Base-by-base conservation (phyloP, 1,140 invertebrate genomes). In the Lepidurus packardi region DNA sequence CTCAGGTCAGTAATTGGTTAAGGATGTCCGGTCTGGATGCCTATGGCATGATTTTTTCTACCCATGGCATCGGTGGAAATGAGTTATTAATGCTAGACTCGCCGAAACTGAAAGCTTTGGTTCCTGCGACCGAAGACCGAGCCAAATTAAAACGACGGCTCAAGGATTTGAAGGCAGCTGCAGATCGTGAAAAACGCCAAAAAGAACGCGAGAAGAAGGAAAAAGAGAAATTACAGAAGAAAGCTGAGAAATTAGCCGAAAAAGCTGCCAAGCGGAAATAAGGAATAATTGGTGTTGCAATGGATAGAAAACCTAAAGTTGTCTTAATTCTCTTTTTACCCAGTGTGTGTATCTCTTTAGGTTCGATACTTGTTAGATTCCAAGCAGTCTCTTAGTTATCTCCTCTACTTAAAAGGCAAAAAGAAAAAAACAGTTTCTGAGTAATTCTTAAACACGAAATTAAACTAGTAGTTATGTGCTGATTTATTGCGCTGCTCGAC, bases 91-190 rank as follows among this genome's bases (percentile, higher is more conserved):
- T 91, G 79, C 86, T 98, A 42, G 94, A 95, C 82, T 94, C 94
- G 1, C 89, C 92, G 24, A 94, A 95, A 85, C 89, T 98, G 47
- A 98, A 98, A 88, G 89, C 90, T 78, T 87, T 96, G 47, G 94
- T 94, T 41, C 90, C 96, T 43, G 87, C 86, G 74, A 89, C 90
- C 7, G 92, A 94, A 73, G 93, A 96, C 83, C 94, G 95, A 80
- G 89, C 89, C 78, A 88, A 91, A 78, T 87, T 97, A 80, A 97
- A 97, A 85, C 90, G 94, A 73, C 94, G 94, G 83, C 88, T 97
- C 73, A 96, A 96, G 86, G 94, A 96, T 82, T 87, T 96, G 47
- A 90, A 91, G 82, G 85, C 89, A 24, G 82, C 83, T 13, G 81
- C 86, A 9, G 94, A 96, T 80, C 93, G 93, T 81, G 92, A 94